Evolutionary conservation across 2,888 invertebrate genomes (phyloP), one percentile per base, ranked within the genome.

Genomic region (Sisyra terminalis): DNA sequence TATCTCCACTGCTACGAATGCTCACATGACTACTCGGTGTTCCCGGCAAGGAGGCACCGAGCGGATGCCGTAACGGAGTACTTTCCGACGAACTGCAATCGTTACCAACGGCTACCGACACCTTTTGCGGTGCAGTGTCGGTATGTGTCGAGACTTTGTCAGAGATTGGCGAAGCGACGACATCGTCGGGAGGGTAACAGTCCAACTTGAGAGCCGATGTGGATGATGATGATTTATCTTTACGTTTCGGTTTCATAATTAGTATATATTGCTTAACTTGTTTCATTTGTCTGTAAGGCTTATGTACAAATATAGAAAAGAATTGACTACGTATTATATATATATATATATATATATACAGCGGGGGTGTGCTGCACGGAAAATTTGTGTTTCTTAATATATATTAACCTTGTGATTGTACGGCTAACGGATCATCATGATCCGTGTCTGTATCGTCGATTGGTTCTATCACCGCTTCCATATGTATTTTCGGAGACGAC

Each of bases 171-270:
- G 78, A 75, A 53, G 71, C 69, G 50, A 78, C 73, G 50, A 78
- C 73, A 63, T 83, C 82, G 59, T 82, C 82, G 17, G 81, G 81
- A 31, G 82, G 80, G 65, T 78, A 82, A 64, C 80, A 81, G 65
- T 82, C 82, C 24, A 7, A 24, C 24, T 3, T 24, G 24, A 24
- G 3, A 24, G 24, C 24, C 24, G 24, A 24, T 24, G 24, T 7
- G 5, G 24, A 5, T 24, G 24, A 24, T 7, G 24, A 24, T 24
- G 24, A 7, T 24, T 24, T 24, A 24, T 24, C 24, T 24, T 24
- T 24, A 24, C 24, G 24, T 24, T 24, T 24, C 24, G 24, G 24
- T 24, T 24, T 24, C 24, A 24, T 24, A 24, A 24, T 24, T 24
- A 24, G 24, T 24, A 24, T 5, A 24, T 24, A 24, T 5, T 24